Evolutionary conservation across 2,888 invertebrate genomes (phyloP), one percentile per base, ranked within the genome.

Genomic region (Myopa testacea): DNA sequence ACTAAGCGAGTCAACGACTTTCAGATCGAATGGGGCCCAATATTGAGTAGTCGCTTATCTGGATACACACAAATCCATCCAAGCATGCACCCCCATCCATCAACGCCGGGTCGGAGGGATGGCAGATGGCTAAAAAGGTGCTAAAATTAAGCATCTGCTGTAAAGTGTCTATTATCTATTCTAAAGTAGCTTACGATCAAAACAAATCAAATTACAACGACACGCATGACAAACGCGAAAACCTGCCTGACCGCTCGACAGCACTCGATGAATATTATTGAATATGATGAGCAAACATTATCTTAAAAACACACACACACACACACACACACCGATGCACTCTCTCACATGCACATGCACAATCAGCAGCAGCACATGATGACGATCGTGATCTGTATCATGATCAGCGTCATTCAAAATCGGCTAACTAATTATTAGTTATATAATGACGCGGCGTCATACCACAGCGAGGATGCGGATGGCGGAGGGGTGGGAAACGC

Each of bases 61-160:
- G 26, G 8, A 10, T 26, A 58, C 58, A 58, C 16, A 62, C 34
- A 37, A 14, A 16, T 5, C 62, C n/a, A 62, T 40, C 50, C 37
- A 38, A 26, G 50, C 19, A 40, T 45, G 7, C 45, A 45, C 6
- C 10, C 26, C 26, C 26, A 26, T 26, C 26, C 26, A 26, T 45
- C 4, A n/a, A n/a, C n/a, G 1, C 45, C 10, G 45, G 63, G 34
- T 26, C 45, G 55, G 26, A 14, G 50, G n/a, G 14, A 7, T n/a
- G 65, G 19, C 55, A 76, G 45, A 60, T 60, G 63, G 55, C 67
- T 52, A 73, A 77, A 75, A 76, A 78, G 69, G 75, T 76, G 79
- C 77, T 74, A 79, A 81, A 79, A 78, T 72, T 77, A 69, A 75
- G 70, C 58, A 26, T 19, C 37, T 55, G 12, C 6, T 37, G 37